Evolutionary conservation across 92 coral and sea anemone genomes (phyloP).

Genomic region (Muricea muricata): DNA sequence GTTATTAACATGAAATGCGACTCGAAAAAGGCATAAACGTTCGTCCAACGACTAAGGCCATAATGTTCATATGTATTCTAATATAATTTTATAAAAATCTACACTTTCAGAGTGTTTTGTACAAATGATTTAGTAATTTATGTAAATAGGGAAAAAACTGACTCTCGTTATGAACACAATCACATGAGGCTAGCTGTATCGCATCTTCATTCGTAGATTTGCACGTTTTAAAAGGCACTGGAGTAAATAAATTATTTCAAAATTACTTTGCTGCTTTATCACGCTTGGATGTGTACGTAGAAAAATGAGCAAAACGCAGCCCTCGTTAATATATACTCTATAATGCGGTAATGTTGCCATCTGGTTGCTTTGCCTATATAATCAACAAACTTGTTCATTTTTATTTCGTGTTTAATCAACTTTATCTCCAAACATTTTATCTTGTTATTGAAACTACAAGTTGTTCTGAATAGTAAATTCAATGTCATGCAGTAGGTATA

Average conservation of each 20-base stretch:
- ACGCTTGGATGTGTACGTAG: neutral
- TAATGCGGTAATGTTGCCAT: no score
- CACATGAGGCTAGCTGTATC: neutral
- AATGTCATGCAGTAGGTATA: no score
- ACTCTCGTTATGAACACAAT: constrained; percentile 1
- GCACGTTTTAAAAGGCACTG: constrained; percentile 22
- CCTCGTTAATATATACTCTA: neutral
- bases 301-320: no score
- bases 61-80: neutral
- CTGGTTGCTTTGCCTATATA: neutral
- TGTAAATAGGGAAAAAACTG: neutral
- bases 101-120: constrained; percentile 2
- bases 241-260: constrained; percentile 40
- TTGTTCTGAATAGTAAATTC: no score
- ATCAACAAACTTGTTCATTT: no score
- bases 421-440: no score
- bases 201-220: constrained; percentile 23
- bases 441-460: no score
- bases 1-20: neutral
- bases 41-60: constrained; percentile 2
- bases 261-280: neutral
- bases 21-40: neutral
- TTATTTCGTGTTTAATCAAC: neutral
- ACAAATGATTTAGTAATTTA: constrained; percentile 7
- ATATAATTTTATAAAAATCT: neutral